Evolutionary conservation across 64 coral and sea anemone species (phyloP), one percentile per base, ranked within the genome.

Genomic region (Pocillopora damicornis): DNA sequence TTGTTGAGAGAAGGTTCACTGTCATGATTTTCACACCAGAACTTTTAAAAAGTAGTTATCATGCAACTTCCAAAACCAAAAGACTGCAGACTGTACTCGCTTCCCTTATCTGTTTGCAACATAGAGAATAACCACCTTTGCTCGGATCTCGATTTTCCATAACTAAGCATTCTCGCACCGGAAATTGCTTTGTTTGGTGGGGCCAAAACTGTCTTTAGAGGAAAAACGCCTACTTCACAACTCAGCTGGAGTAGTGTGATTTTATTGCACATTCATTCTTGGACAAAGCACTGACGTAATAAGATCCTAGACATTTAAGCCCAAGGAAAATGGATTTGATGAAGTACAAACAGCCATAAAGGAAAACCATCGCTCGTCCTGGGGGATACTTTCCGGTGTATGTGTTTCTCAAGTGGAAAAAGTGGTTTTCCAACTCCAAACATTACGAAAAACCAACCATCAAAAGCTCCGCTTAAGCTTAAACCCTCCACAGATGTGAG

Each of bases 101-200:
- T n/a, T 23, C 5, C 11, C 15, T 11, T n/a, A 15, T 18, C 61
- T 60, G 13, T 38, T 17, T 35, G 1, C 36, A 38, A 35, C 30
- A 37, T 22, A 22, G 17, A 36, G 35, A 83, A 35, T 20, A 14
- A 18, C 9, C 30, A 83, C 37, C 20, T 18, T 64, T 45, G 30
- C 30, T 30, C 30, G 38, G n/a, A 12, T 12, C 9, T 37, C 45
- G 0, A 7, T 18, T 69, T 83, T 63, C 66, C 16, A 42, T 26
- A 51, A 85, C 13, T 13, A 20, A 16, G 26, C 12, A 56, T 58
- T 83, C 14, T 45, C n/a, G 8, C 37, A 73, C 81, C 81, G 81
- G 81, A 85, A 85, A 85, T 85, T 13, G 37, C 64, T 18, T 73
- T 85, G 37, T 85, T 85, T 85, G 81, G 64, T 63, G 81, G 18